Conservation (phyloP, 2,888 invertebrate species). For the Xylota sylvarum region DNA sequence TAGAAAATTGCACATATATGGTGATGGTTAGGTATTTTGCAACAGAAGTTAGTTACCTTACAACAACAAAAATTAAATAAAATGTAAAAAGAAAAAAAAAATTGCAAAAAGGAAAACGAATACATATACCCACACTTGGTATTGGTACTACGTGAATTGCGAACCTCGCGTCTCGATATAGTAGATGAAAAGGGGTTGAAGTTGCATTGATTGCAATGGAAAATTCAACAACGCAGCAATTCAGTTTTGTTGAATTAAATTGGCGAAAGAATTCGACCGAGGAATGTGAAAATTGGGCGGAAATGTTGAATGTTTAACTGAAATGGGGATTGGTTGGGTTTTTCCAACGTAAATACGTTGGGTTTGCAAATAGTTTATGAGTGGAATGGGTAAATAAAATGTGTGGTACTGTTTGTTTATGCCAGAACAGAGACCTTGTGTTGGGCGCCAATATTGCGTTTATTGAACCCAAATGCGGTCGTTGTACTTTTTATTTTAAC, state of each 20-base stretch:
- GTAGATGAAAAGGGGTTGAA: constrained; percentile 21
- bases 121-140: constrained; percentile 61
- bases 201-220: constrained; percentile 68
- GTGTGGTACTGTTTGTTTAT: no score
- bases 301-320: constrained; percentile 40
- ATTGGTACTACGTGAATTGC: constrained; percentile 62
- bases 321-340: neutral
- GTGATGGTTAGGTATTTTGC: constrained; percentile 70
- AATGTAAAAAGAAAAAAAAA: constrained; percentile 26
- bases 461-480: no score
- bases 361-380: neutral
- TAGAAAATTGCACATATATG: constrained; percentile 73
- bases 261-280: constrained; percentile 43
- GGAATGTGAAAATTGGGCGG: constrained; percentile 70
- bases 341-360: neutral
- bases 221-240: constrained; percentile 58
- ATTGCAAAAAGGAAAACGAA: constrained; percentile 21
- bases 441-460: neutral
- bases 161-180: constrained; percentile 38
- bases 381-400: neutral
- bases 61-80: constrained; percentile 67
- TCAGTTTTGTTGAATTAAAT: constrained; percentile 25
- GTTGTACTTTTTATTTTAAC: no score
- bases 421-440: neutral
- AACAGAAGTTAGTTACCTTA: constrained; percentile 71